Evolutionary conservation across 2,888 invertebrate species (phyloP), one percentile per base, ranked within the genome.

Genomic region (Drosophila picticornis): DNA sequence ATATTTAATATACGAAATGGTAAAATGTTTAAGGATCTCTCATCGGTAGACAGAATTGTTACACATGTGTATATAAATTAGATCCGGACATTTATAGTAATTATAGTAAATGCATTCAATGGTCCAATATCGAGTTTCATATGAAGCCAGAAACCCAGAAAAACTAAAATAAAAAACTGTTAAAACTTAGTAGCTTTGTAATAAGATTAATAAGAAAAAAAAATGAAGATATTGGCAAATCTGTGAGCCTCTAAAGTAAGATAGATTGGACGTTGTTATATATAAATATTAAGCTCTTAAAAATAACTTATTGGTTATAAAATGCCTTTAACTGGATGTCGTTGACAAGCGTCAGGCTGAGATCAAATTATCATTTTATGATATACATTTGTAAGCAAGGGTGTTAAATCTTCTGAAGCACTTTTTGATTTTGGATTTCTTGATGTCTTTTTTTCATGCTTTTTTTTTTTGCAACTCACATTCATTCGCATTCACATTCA

Each of bases 401-500:
- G 59, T 43, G 51, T 58, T 22, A 4, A 11, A 38, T 51, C 22
- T 61, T 56, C 27, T 32, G 19, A 31, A n/a, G 27, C 43, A 25
- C 3, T 57, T 56, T 29, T 25, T 25, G 16, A 25, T 25, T 16
- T 46, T 46, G 4, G 4, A 2, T 25, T 25, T 25, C 25, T 25
- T 25, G 7, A 7, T 16, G 13, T n/a, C 27, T 13, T 7, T 34
- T 6, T 22, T 32, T 38, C 16, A 32, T 31, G 38, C 16, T 27
- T 38, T n/a, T 38, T 19, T 19, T 60, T 52, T 75, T 63, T 57
- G 48, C 66, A 80, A 66, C 50, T 72, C 62, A 72, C 61, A 75
- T 63, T 63, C 40, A 64, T 46, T 70, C 59, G 63, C 62, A 75
- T 63, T 63, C 55, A 59, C 46, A 55, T 64, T 71, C 73, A 65